Percentiles rank a stretch among this genome's conserved stretches.
Evolutionary conservation across 2,888 invertebrate genomes (phyloP).

Genomic region (Acronicta psi): DNA sequence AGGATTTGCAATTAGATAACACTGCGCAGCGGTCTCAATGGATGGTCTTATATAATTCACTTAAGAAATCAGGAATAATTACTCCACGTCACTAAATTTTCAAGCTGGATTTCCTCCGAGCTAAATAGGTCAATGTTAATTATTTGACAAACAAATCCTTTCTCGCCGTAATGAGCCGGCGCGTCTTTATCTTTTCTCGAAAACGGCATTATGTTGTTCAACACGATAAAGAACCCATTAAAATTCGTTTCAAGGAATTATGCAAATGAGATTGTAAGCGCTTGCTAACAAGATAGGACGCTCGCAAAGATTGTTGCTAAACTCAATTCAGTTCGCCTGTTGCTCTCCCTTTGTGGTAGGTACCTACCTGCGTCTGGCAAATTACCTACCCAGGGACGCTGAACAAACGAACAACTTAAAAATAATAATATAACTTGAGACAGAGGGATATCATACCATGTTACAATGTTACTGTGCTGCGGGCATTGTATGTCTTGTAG

Average conservation of each 20-base stretch:
- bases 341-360: slow-evolving; percentile 64
- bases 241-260: slow-evolving; percentile 83
- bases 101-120: slow-evolving; percentile 22
- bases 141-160: slow-evolving; percentile 67
- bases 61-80: slow-evolving; percentile 31
- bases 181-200: slow-evolving; percentile 61
- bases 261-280: slow-evolving; percentile 83
- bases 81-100: slow-evolving; percentile 31
- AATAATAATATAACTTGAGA: slow-evolving; percentile 45
- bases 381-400: slow-evolving; percentile 51
- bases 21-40: background rate
- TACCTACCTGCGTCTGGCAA: slow-evolving; percentile 40
- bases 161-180: slow-evolving; percentile 41
- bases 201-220: slow-evolving; percentile 77
- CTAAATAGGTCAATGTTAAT: slow-evolving; percentile 57
- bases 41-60: slow-evolving; percentile 12
- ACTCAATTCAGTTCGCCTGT: slow-evolving; percentile 78
- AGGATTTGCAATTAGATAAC: slow-evolving; percentile 7
- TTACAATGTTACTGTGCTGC: slow-evolving; percentile 8
- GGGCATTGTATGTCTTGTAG: slow-evolving; percentile 2
- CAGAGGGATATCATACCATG: slow-evolving; percentile 9
- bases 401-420: slow-evolving; percentile 50
- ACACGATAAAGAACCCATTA: slow-evolving; percentile 80
- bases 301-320: slow-evolving; percentile 79
- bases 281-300: slow-evolving; percentile 76